Evolutionary conservation across 1,140 invertebrate genomes (phyloP), one percentile per base, ranked within the genome.

Genomic region (Kradibia gibbosae): DNA sequence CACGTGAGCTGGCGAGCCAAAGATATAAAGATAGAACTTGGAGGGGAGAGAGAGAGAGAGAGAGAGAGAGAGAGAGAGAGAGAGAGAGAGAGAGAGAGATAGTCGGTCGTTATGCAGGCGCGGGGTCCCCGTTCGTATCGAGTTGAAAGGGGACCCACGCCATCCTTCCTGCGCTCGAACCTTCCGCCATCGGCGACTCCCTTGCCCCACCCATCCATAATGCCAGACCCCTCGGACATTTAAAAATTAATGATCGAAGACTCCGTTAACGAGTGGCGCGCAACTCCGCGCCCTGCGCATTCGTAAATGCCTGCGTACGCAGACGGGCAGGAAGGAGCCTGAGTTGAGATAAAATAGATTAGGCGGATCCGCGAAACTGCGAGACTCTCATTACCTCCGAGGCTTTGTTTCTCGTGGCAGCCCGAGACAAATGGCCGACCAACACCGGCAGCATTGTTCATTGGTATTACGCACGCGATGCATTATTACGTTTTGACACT

Each of bases 181-280:
- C 22, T 31, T 42, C 70, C 48, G 0, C 48, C 25, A 28, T n/a
- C 34, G n/a, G 8, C 42, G 15, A 25, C 62, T 22, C 15, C 20
- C 20, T 77, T 39, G 1, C 4, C 42, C 42, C 39, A 34, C 8
- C 22, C 67, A 42, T 0, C 70, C 17, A 42, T 13, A 28, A 48
- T 31, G 39, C n/a, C 42, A 25, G 31, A 39, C 39, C 20, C n/a
- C n/a, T 78, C 42, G 31, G 65, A 39, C 36, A 34, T 67, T 67
- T 67, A 39, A 55, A 78, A 78, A 78, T 78, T 55, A 78, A 78
- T 71, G 77, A 78, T 42, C 31, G 53, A 42, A 71, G 39, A 65
- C 62, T 71, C 28, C 39, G 77, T 78, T 78, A 78, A 55, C 62
- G 45, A 28, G 7, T n/a, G 48, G 20, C 11, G 39, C 17, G 25